Base-by-base conservation (phyloP, 2,113 vertebrate species). In the Rana temporaria region DNA sequence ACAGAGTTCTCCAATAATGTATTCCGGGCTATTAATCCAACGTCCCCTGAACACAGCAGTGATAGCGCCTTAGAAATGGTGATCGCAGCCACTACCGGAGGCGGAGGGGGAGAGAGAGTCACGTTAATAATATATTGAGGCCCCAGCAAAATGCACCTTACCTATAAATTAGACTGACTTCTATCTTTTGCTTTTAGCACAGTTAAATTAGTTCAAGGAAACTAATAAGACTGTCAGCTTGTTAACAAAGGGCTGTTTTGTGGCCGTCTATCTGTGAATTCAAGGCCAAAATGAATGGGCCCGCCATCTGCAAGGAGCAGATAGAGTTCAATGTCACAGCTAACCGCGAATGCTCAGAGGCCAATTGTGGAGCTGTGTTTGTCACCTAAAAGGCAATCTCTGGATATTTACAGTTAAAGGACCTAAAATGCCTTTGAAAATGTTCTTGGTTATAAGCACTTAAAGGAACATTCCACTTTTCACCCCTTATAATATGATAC, bases 221-320 rank as follows among this genome's bases (percentile, higher is more conserved):
- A 30, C 68, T 48, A 74, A 79, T 69, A 79, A 79, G 65, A 73
- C 60, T 81, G 79, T 81, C 69, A 65, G 38, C 63, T 65, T 55
- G 5, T 55, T 56, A 64, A 72, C 30, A 73, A 81, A 73, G 56
- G 38, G 24, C 56, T 64, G 59, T 71, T 81, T 79, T 82, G 59
- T 71, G 67, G 68, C 34, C 34, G n/a, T 62, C 80, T 66, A 65
- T 65, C 30, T 38, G 79, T 48, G 19, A 74, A 72, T 74, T 66
- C 80, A 82, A 56, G 71, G 80, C 59, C 52, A 19, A 34, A 56
- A 22, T 64, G 48, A 66, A 72, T 57, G 57, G 62, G 42, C 15
- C 48, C n/a, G 60, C 11, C 62, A 67, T 66, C 62, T 82, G 79
- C 57, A 32, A n/a, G 9, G 71, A 75, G 52, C 16, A 75, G 80